phyloP scores from a whole-genome alignment of 2,797 vertebrate species.

The Sebastiscus tertius region DNA sequence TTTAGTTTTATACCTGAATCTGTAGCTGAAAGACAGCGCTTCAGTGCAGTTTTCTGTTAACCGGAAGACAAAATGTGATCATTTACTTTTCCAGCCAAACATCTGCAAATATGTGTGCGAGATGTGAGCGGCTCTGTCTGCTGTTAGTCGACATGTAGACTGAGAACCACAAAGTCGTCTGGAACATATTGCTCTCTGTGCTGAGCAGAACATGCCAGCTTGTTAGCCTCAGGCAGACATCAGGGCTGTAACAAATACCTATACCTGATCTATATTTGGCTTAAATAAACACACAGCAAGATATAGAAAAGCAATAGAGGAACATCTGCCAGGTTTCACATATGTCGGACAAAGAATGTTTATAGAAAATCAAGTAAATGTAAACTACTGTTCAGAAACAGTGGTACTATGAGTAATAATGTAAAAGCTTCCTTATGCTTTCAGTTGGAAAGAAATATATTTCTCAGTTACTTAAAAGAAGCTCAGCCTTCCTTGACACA shows the following conservation, averaged over 20 bases:
- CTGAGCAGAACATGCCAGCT: constrained; percentile 45
- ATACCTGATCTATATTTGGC: constrained; percentile 42
- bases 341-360: constrained; percentile 33
- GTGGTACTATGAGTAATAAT: neutral
- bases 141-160: constrained; percentile 33
- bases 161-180: constrained; percentile 40
- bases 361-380: constrained; percentile 39
- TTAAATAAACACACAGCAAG: constrained; percentile 34
- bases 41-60: neutral
- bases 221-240: constrained; percentile 41
- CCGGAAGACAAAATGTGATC: neutral
- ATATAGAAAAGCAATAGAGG: constrained; percentile 11
- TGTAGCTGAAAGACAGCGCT: neutral
- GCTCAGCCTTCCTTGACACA: neutral
- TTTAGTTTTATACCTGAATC: neutral
- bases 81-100: constrained; percentile 14
- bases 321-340: constrained; percentile 38
- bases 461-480: neutral
- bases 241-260: constrained; percentile 30
- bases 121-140: constrained; percentile 28
- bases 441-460: constrained; percentile 8
- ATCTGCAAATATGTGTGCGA: constrained; percentile 24
- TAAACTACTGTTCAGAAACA: constrained; percentile 23
- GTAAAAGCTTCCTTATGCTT: constrained; percentile 43
- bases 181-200: constrained; percentile 41